Evolutionary conservation across 2,888 invertebrate genomes (phyloP).

Genomic region (Pristionchus exspectatus): DNA sequence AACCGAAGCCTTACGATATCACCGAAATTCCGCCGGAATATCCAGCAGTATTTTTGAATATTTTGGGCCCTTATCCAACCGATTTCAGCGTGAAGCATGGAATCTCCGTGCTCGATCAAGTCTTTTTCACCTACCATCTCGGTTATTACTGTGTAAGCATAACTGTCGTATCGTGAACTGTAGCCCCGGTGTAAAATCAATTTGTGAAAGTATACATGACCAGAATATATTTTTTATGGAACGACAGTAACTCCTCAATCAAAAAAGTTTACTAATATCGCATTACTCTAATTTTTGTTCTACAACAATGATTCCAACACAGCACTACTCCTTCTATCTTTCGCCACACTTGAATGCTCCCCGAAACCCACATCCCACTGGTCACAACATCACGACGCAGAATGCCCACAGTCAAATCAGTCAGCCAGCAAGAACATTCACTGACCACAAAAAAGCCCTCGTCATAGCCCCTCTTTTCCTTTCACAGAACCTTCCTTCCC

Average conservation of each 20-base stretch:
- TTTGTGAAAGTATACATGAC: neutral
- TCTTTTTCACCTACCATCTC: neutral
- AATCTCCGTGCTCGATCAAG: slow-evolving; percentile 9
- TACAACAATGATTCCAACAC: no score
- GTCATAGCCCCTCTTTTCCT: neutral
- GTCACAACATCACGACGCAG: neutral
- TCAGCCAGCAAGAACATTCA: neutral
- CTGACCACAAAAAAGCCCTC: neutral
- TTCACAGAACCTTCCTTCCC: neutral
- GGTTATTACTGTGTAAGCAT: slow-evolving; percentile 19
- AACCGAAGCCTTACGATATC: neutral
- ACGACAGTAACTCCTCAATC: no score
- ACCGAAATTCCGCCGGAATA: neutral
- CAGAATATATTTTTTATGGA: neutral
- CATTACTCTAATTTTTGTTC: no score
- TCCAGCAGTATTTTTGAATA: neutral
- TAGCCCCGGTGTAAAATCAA: neutral
- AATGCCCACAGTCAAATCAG: neutral
- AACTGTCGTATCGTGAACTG: slow-evolving; percentile 8
- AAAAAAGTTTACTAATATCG: no score
- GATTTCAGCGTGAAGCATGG: slow-evolving; percentile 4
- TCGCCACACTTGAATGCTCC: no score
- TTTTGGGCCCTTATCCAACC: neutral
- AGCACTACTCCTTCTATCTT: no score
- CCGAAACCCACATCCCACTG: neutral